A percentile compares a stretch with the other conserved stretches of the same genome.
Evolutionary conservation across 2,888 invertebrate genomes (phyloP).

Genomic region (Leptinotarsa peninsularis): DNA sequence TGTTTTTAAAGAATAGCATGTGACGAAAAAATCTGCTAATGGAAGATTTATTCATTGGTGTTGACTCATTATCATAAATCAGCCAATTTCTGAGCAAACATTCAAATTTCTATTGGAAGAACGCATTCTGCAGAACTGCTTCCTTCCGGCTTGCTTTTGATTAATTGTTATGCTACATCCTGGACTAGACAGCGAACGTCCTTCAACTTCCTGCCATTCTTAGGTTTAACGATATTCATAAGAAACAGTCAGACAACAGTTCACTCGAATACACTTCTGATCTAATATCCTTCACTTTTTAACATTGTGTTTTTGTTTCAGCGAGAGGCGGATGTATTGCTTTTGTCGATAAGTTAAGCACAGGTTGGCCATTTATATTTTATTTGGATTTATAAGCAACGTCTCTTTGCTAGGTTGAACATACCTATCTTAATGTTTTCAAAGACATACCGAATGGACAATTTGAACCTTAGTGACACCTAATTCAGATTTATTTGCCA

Average conservation of each 20-base stretch:
- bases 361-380: background rate
- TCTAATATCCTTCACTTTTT: slow-evolving; percentile 1
- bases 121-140: background rate
- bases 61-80: too few relatives aligned
- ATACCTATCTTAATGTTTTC: background rate
- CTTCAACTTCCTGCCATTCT: slow-evolving; percentile 18
- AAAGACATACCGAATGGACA: too few relatives aligned
- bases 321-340: slow-evolving; percentile 4
- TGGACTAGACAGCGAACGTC: slow-evolving; percentile 1
- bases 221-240: background rate
- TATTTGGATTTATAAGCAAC: background rate
- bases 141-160: slow-evolving; percentile 6
- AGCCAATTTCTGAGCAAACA: background rate
- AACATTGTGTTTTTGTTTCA: slow-evolving; percentile 9
- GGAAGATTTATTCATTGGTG: too few relatives aligned
- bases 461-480: too few relatives aligned
- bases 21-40: too few relatives aligned
- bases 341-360: background rate
- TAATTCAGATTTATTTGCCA: too few relatives aligned
- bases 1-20: too few relatives aligned
- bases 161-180: slow-evolving; percentile 4
- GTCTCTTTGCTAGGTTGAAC: background rate
- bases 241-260: background rate
- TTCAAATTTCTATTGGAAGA: too few relatives aligned
- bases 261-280: background rate